Conservation (phyloP, 1,140 invertebrate species). For the Glomeris maerens region DNA sequence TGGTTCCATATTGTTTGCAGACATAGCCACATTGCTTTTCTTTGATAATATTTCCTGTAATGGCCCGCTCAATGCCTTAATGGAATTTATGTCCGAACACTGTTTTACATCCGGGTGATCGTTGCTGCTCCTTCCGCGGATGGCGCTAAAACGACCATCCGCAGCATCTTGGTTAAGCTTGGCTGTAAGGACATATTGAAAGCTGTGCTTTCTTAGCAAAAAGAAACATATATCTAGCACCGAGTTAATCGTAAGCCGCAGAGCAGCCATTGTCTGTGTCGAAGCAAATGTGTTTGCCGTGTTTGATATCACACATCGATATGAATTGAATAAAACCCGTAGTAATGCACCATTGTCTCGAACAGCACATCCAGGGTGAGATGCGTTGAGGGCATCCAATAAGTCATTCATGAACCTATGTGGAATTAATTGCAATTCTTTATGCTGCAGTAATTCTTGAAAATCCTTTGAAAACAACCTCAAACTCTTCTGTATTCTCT, state of each 20-base stretch:
- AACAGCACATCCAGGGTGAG: too few relatives aligned
- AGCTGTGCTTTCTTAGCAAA: too few relatives aligned
- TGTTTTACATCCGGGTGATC: slow-evolving; percentile 3
- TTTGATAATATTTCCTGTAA: background rate
- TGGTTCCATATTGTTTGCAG: too few relatives aligned
- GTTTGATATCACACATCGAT: too few relatives aligned
- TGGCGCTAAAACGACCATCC: background rate
- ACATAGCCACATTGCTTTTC: background rate
- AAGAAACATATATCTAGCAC: background rate
- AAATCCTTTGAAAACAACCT: background rate
- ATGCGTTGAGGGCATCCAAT: too few relatives aligned
- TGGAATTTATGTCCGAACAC: background rate
- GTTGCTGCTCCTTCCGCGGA: background rate
- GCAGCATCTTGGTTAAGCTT: slow-evolving; percentile 5
- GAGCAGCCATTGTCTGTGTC: background rate
- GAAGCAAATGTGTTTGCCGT: too few relatives aligned
- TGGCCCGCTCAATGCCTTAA: background rate
- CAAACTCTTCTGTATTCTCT: too few relatives aligned
- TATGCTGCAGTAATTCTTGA: background rate
- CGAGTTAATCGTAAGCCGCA: slow-evolving; percentile 3
- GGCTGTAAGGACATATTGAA: background rate
- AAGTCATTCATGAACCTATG: background rate
- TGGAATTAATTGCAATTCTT: background rate
- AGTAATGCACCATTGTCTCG: background rate
- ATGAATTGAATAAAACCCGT: background rate